Percentiles rank a stretch among this genome's conserved stretches.
Conservation (phyloP, 2,888 invertebrate species). For the Cryptosula pallasiana region DNA sequence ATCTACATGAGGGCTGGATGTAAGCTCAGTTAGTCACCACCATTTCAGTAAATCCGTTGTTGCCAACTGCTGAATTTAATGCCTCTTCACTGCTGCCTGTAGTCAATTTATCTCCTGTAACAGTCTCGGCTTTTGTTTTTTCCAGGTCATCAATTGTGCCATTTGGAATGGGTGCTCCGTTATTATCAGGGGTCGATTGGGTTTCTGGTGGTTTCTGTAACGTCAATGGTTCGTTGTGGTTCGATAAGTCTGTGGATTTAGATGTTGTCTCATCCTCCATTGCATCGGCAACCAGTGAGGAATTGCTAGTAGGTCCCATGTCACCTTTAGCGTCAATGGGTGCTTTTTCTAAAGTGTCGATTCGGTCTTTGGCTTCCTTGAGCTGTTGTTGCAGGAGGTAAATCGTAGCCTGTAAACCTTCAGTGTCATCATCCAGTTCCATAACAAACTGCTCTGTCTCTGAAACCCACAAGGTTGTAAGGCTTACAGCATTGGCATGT, state of each 20-base stretch:
- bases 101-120: neutral
- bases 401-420: conserved; percentile 97
- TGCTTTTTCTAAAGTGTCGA: conserved; percentile 59
- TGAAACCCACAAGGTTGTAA: conserved; percentile 55
- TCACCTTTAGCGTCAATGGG: neutral
- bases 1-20: neutral
- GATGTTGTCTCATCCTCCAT: neutral
- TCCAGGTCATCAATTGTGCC: neutral
- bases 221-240: no score
- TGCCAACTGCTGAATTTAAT: neutral
- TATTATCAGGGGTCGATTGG: no score
- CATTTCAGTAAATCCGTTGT: neutral
- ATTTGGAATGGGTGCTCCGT: neutral
- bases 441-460: conserved; percentile 92
- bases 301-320: neutral
- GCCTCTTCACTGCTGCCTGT: neutral
- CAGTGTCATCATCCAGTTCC: conserved; percentile 93
- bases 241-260: no score
- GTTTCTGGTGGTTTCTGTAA: no score
- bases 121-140: neutral
- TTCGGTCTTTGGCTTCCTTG: conserved; percentile 71
- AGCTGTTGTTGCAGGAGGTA: conserved; percentile 88
- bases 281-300: neutral
- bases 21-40: neutral
- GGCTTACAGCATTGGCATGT: no score